Conservation (phyloP, 2,113 vertebrate species). For the Siniperca chuatsi region DNA sequence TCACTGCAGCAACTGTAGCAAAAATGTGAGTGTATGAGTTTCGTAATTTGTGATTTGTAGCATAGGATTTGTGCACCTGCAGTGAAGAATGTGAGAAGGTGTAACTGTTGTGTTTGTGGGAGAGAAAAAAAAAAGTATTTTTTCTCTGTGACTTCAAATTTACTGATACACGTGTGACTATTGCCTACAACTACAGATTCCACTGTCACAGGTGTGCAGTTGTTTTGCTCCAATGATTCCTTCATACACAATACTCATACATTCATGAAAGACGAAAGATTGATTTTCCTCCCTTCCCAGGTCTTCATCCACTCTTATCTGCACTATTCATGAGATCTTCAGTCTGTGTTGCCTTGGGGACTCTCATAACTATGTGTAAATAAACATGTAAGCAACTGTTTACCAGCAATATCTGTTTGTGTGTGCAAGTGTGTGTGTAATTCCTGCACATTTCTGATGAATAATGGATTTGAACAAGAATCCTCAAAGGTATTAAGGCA, state of each 20-base stretch:
- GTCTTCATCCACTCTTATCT: slow-evolving; percentile 39
- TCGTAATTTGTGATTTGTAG: too few species aligned
- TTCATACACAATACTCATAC: slow-evolving; percentile 12
- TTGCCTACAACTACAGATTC: too few species aligned
- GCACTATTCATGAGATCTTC: slow-evolving; percentile 52
- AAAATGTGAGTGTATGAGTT: too few species aligned
- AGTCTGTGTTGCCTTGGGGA: slow-evolving; percentile 28
- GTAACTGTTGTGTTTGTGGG: too few species aligned
- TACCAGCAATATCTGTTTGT: slow-evolving; percentile 19
- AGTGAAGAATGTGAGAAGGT: too few species aligned
- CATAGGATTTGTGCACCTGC: too few species aligned
- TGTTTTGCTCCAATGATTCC: too few species aligned
- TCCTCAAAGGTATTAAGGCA: slow-evolving; percentile 42
- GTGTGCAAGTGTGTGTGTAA: slow-evolving; percentile 18
- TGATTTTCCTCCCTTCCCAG: slow-evolving; percentile 41
- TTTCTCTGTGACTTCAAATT: too few species aligned
- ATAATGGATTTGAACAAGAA: slow-evolving; percentile 66
- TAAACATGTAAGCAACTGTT: slow-evolving; percentile 59
- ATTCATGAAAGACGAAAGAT: slow-evolving; percentile 55
- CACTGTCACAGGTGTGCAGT: too few species aligned
- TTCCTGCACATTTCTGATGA: slow-evolving; percentile 53
- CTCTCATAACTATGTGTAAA: slow-evolving; percentile 44
- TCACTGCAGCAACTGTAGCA: too few species aligned
- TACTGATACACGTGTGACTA: too few species aligned
- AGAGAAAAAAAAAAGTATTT: too few species aligned